Evolutionary conservation across 2,113 vertebrate genomes (phyloP).

Genomic region (Rhinogobius similis): DNA sequence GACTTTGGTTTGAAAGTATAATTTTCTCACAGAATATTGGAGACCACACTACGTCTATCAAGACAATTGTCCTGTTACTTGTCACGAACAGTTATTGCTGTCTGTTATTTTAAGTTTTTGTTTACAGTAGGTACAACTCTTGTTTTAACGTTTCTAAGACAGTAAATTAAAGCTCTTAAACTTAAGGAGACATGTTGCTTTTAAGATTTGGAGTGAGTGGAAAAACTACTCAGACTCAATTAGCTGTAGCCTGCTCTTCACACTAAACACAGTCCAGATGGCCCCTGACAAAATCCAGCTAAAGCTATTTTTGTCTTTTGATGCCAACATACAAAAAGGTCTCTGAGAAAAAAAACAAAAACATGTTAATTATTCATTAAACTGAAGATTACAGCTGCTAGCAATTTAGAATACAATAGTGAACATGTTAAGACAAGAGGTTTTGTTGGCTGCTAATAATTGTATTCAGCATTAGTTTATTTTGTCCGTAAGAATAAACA

Average conservation of each 20-base stretch:
- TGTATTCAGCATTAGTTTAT: neutral
- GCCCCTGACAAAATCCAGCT: conserved; percentile 36
- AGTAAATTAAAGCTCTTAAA: conserved; percentile 5
- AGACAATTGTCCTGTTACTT: neutral
- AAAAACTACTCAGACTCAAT: conserved; percentile 36
- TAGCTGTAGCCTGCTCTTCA: conserved; percentile 27
- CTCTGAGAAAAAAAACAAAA: conserved; percentile 24
- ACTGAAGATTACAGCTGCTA: no score
- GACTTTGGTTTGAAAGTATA: no score
- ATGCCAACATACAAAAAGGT: conserved; percentile 27
- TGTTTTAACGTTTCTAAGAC: conserved; percentile 20
- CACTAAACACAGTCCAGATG: conserved; percentile 39
- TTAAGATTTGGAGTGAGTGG: conserved; percentile 22
- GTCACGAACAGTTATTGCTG: neutral
- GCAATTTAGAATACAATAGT: no score
- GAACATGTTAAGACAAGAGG: neutral
- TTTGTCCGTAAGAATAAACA: neutral
- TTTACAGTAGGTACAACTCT: conserved; percentile 38
- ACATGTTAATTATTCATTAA: no score
- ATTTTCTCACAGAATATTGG: conserved; percentile 5
- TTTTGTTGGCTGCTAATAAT: neutral
- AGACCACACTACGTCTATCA: neutral
- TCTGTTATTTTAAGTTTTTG: conserved; percentile 14
- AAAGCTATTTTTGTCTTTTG: conserved; percentile 29
- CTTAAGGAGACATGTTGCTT: conserved; percentile 18